These are phyloP conservation scores for Pogonomyrmex californicus DNA, from an alignment of 1,140 invertebrate species.

Conservation along the genomic window DNA sequence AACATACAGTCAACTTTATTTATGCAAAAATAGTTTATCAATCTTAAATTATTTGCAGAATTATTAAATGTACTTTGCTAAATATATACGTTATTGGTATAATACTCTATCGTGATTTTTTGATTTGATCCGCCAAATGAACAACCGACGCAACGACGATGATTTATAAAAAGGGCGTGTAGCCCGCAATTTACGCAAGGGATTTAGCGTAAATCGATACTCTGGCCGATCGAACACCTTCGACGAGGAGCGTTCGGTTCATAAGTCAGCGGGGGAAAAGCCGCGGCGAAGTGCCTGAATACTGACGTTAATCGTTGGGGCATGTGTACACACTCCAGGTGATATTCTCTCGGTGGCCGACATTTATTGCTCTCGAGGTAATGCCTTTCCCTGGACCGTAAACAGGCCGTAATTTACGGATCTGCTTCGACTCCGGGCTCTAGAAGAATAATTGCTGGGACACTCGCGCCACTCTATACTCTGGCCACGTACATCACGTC, in stretches of 20 bases:
- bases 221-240: constrained; percentile 21
- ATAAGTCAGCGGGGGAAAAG: constrained; percentile 9
- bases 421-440: constrained; percentile 58
- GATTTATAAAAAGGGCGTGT: constrained; percentile 31
- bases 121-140: constrained; percentile 22
- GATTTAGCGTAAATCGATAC: constrained; percentile 47
- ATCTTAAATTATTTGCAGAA: background rate
- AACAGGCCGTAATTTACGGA: constrained; percentile 71
- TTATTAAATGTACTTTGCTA: background rate
- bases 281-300: constrained; percentile 42
- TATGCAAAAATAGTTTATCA: background rate
- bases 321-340: constrained; percentile 63
- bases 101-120: background rate
- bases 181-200: background rate
- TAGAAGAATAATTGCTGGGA: constrained; percentile 64
- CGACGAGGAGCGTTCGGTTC: constrained; percentile 12
- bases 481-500: background rate
- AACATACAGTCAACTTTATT: background rate
- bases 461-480: background rate
- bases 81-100: background rate
- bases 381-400: constrained; percentile 62
- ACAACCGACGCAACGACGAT: background rate
- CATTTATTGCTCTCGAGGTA: constrained; percentile 69
- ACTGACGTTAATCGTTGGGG: constrained; percentile 67
- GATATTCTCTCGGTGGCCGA: constrained; percentile 66